These are phyloP conservation scores for Amphiprion ocellaris DNA, from an alignment of 2,113 vertebrate species.

Conservation along the genomic window DNA sequence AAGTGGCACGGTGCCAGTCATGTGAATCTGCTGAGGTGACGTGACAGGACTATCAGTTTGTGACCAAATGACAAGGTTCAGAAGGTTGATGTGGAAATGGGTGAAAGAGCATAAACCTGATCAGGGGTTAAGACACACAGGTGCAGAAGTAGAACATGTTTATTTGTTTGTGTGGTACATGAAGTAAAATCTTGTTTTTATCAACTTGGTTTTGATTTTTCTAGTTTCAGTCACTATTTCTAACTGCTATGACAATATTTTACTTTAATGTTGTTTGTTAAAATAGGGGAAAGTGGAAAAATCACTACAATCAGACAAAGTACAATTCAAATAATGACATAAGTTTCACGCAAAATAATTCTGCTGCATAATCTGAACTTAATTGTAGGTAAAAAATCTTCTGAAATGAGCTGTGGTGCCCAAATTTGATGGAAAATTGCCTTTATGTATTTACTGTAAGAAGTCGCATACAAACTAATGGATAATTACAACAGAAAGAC, in stretches of 20 bases:
- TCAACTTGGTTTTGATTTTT: neutral
- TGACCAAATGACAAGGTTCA: constrained; percentile 31
- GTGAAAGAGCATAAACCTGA: constrained; percentile 27
- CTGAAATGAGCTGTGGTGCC: neutral
- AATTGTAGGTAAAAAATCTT: neutral
- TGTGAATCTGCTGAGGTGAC: constrained; percentile 33
- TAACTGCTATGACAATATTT: too few species aligned
- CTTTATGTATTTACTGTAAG: neutral
- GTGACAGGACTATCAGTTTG: constrained; percentile 13
- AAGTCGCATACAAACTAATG: neutral
- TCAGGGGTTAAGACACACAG: constrained; percentile 1
- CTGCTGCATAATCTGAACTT: too few species aligned
- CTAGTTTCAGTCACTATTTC: neutral
- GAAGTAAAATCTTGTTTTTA: neutral
- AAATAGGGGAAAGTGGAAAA: neutral
- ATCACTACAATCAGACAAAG: too few species aligned
- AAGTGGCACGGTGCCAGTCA: constrained; percentile 25
- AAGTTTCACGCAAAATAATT: too few species aligned
- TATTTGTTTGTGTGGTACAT: neutral
- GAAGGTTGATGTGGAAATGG: constrained; percentile 13
- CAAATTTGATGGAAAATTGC: neutral
- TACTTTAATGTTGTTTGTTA: neutral
- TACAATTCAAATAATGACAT: too few species aligned
- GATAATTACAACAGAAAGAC: too few species aligned
- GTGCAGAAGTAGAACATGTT: neutral